These are phyloP conservation scores for Monochamus saltuarius DNA, from an alignment of 1,140 invertebrate genomes.

Conservation along the genomic window DNA sequence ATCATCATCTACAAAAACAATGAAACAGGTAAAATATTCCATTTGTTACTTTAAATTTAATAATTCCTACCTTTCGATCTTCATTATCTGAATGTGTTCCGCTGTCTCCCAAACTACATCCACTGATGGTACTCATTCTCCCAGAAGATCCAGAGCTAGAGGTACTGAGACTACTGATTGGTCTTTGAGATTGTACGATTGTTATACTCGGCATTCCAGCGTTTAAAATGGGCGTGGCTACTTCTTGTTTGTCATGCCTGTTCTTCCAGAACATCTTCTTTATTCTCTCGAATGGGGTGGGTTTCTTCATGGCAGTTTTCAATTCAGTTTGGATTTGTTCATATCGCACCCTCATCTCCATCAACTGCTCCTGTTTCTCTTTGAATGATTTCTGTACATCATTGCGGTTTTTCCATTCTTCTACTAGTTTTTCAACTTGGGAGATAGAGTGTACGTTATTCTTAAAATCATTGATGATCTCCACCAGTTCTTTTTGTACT, in stretches of 20 bases:
- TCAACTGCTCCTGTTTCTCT: conserved; percentile 79
- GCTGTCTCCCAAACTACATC: conserved; percentile 76
- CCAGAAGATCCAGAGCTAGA: conserved; percentile 77
- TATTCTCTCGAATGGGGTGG: conserved; percentile 76
- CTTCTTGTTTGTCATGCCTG: conserved; percentile 25
- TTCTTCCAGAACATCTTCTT: conserved; percentile 69
- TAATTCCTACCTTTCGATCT: conserved; percentile 63
- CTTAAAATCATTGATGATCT: conserved; percentile 88
- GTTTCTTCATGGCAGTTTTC: conserved; percentile 66
- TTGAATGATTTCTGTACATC: conserved; percentile 83
- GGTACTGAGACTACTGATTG: conserved; percentile 72
- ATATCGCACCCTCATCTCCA: conserved; percentile 76
- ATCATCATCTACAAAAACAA: conserved; percentile 38
- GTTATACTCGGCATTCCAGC: conserved; percentile 26
- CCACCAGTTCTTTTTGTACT: conserved; percentile 75
- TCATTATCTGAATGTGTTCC: conserved; percentile 82
- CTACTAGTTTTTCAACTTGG: conserved; percentile 77
- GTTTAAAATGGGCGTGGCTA: conserved; percentile 14
- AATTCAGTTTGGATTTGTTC: conserved; percentile 77
- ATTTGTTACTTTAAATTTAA: not conserved
- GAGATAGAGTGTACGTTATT: conserved; percentile 83
- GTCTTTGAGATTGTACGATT: conserved; percentile 51
- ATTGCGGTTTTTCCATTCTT: conserved; percentile 81
- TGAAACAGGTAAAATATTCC: not conserved
- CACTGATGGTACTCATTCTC: conserved; percentile 72